phyloP scores from a whole-genome alignment of 2,888 invertebrate species.

The Trichacis sp. region DNA sequence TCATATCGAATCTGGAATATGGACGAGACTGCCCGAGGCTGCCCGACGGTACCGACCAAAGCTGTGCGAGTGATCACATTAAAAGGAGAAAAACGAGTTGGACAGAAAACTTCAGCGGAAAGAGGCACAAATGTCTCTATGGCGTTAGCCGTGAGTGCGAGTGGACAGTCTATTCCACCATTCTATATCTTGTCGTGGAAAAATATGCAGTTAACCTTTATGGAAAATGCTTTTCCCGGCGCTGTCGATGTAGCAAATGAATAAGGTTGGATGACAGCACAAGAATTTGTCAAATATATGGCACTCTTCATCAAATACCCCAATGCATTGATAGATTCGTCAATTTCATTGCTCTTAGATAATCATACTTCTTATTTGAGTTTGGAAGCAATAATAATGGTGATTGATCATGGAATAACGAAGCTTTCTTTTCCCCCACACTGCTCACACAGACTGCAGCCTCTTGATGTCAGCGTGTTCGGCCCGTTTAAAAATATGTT shows the following conservation, averaged over 20 bases:
- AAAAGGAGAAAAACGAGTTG: slow-evolving; percentile 39
- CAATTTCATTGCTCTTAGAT: slow-evolving; percentile 45
- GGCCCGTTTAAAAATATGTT: slow-evolving; percentile 3
- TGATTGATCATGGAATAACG: not conserved
- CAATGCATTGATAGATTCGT: slow-evolving; percentile 33
- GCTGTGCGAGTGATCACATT: slow-evolving; percentile 26
- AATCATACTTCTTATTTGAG: slow-evolving; percentile 24
- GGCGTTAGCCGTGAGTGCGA: slow-evolving; percentile 29
- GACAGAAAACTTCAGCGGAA: slow-evolving; percentile 41
- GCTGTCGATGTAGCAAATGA: slow-evolving; percentile 23
- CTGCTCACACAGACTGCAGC: too few species aligned
- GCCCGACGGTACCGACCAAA: slow-evolving; percentile 22
- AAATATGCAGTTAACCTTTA: slow-evolving; percentile 35
- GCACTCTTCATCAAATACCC: slow-evolving; percentile 25
- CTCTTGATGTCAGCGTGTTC: too few species aligned
- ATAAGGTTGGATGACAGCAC: slow-evolving; percentile 41
- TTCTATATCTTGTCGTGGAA: slow-evolving; percentile 39
- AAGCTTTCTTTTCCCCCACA: slow-evolving; percentile 12
- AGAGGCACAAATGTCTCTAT: slow-evolving; percentile 41
- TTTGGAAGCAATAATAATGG: not conserved
- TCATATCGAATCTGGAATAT: slow-evolving; percentile 27
- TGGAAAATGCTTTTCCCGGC: slow-evolving; percentile 35
- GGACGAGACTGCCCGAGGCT: slow-evolving; percentile 39
- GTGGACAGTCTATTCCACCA: slow-evolving; percentile 34
- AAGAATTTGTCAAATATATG: slow-evolving; percentile 25